phyloP scores from a whole-genome alignment of 2,797 vertebrate species.

The Myripristis murdjan region DNA sequence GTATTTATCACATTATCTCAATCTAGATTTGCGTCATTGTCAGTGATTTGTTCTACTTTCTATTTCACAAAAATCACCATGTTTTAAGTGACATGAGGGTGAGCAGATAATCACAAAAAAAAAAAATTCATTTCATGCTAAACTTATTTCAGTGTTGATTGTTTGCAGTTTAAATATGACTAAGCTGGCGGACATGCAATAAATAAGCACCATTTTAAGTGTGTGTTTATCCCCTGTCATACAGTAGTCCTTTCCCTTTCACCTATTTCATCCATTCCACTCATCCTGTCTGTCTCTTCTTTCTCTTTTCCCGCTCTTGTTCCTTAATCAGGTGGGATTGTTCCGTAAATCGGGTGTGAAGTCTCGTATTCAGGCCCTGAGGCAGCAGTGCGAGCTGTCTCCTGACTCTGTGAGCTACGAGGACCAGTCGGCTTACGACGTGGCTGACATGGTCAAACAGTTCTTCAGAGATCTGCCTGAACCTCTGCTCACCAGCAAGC shows the following conservation, averaged over 20 bases:
- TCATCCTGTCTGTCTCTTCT: background rate
- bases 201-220: background rate
- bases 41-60: no score
- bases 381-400: conserved; percentile 94
- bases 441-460: conserved; percentile 99
- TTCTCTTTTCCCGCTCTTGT: background rate
- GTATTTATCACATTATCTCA: no score
- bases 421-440: conserved; percentile 96
- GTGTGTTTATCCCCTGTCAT: no score
- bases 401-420: conserved; percentile 93
- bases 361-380: conserved; percentile 94
- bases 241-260: no score
- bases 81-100: no score
- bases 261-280: background rate
- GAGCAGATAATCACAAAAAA: no score
- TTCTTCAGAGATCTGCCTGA: conserved; percentile 98
- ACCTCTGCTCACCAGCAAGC: conserved; percentile 95
- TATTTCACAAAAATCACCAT: no score
- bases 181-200: background rate
- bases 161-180: conserved; percentile 13
- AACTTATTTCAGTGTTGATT: background rate
- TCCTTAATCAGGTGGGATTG: conserved; percentile 90
- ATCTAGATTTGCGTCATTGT: no score
- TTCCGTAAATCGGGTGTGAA: conserved; percentile 98
- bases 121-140: no score